phyloP scores from a whole-genome alignment of 2,797 vertebrate genomes.

The Parauchenoglanis punctatus region DNA sequence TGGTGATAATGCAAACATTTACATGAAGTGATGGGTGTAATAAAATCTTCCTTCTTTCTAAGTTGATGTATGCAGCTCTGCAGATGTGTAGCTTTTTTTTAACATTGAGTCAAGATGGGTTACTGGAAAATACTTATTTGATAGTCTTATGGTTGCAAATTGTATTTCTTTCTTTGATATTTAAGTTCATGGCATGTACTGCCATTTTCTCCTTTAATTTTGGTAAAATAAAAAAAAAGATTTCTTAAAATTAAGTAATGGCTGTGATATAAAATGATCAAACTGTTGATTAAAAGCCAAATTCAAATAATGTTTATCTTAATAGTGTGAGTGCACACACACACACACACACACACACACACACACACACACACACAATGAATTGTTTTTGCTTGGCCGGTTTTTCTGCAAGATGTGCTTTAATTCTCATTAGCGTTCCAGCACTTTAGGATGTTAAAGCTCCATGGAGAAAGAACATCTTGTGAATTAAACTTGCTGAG shows the following conservation, averaged over 20 bases:
- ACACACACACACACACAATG: not conserved
- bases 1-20: not conserved
- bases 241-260: not conserved
- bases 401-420: not conserved
- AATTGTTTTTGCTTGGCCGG: not conserved
- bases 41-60: not conserved
- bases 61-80: not conserved
- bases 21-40: not conserved
- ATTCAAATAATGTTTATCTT: not conserved
- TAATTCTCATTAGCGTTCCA: not conserved
- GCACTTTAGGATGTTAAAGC: conserved; percentile 8
- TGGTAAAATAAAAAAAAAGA: not conserved
- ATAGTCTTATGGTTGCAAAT: not conserved
- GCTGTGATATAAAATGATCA: not conserved
- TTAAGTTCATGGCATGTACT: not conserved
- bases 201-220: not conserved
- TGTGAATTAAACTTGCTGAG: not conserved
- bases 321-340: not conserved
- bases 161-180: not conserved
- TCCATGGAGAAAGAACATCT: not conserved
- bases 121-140: not conserved
- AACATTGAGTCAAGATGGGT: not conserved
- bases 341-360: not conserved
- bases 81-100: not conserved
- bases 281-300: not conserved